Evolutionary conservation across 2,797 vertebrate genomes (phyloP).

Genomic region (Loris lydekkerianus): DNA sequence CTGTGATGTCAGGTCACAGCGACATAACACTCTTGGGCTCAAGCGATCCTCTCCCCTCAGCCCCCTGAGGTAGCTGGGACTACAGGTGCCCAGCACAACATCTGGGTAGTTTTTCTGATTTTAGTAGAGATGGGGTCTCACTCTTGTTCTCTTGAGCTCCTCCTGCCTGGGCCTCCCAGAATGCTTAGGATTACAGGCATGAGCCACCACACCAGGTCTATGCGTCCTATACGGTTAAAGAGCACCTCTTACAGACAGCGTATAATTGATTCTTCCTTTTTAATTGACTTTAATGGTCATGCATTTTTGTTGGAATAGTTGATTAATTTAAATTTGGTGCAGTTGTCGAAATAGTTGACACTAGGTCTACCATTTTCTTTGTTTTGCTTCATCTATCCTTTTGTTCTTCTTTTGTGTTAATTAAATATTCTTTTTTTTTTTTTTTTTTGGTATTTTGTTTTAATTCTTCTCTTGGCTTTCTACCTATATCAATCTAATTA

Average conservation of each 20-base stretch:
- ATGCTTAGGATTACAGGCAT: too few species aligned
- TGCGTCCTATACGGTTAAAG: conserved; percentile 26
- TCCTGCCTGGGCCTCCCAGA: too few species aligned
- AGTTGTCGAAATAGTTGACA: background rate
- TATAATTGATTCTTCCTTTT: background rate
- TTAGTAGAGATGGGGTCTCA: too few species aligned
- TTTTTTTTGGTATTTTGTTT: background rate
- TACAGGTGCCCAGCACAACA: too few species aligned
- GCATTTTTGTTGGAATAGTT: conserved; percentile 3
- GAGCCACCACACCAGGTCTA: background rate
- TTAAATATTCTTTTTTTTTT: background rate
- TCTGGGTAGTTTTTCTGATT: too few species aligned
- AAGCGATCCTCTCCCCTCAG: too few species aligned
- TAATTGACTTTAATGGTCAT: background rate
- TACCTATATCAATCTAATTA: background rate
- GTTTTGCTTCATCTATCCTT: background rate
- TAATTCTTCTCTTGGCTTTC: background rate
- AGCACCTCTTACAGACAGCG: background rate
- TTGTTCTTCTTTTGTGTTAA: background rate
- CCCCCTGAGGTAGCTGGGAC: too few species aligned
- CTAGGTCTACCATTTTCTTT: background rate
- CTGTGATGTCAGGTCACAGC: too few species aligned
- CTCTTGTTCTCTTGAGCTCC: too few species aligned
- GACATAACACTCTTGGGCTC: too few species aligned
- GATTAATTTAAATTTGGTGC: background rate